These are phyloP conservation scores for Lepus europaeus DNA, from an alignment of 2,113 vertebrate genomes.

Conservation along the genomic window DNA sequence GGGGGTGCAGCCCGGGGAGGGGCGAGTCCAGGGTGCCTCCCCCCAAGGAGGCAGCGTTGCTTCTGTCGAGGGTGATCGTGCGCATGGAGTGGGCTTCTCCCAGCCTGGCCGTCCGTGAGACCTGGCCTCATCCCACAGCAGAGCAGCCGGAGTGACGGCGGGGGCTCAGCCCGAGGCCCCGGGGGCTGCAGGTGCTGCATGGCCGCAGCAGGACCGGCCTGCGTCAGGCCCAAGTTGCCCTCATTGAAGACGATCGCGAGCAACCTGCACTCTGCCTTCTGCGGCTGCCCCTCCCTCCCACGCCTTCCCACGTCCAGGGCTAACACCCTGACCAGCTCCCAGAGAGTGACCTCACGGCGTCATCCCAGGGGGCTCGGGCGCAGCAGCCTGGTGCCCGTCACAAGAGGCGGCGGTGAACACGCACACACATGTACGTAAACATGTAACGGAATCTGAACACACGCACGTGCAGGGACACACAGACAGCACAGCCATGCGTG, in stretches of 20 bases:
- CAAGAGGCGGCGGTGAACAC: too few species aligned
- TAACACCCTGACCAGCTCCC: too few species aligned
- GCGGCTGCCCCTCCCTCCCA: neutral
- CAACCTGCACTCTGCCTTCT: slow-evolving; percentile 81
- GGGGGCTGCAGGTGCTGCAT: slow-evolving; percentile 55
- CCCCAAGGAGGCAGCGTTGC: neutral
- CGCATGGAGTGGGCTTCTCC: too few species aligned
- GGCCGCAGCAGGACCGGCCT: neutral
- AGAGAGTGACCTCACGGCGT: too few species aligned
- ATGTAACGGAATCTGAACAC: neutral
- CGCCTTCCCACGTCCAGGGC: too few species aligned
- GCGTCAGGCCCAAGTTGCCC: slow-evolving; percentile 83
- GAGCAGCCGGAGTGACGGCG: neutral
- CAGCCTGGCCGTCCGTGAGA: too few species aligned
- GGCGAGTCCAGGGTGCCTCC: too few species aligned
- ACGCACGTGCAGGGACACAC: neutral
- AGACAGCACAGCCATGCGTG: neutral
- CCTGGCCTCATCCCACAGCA: too few species aligned
- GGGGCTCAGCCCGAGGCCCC: slow-evolving; percentile 66
- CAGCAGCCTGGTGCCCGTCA: too few species aligned
- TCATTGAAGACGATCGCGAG: slow-evolving; percentile 84
- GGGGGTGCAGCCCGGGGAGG: slow-evolving; percentile 64
- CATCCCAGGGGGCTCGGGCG: neutral
- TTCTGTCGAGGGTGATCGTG: neutral
- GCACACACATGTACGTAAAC: neutral